These are phyloP conservation scores for Distichodus sexfasciatus DNA, from an alignment of 2,797 vertebrate species.

Conservation along the genomic window DNA sequence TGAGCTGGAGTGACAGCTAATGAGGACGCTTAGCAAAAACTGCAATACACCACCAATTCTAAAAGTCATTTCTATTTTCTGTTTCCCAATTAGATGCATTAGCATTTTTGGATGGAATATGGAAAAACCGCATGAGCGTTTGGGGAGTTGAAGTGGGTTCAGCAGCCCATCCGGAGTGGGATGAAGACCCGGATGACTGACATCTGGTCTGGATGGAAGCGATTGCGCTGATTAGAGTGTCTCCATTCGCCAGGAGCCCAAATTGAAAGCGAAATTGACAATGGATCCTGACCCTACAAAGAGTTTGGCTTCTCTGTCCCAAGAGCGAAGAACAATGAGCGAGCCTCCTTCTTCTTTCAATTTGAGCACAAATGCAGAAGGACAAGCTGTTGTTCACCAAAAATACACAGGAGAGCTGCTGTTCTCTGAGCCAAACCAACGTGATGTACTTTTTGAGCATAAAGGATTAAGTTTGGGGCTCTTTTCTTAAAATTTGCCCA, in stretches of 20 bases:
- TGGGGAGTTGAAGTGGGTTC: not conserved
- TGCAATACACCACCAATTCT: no score
- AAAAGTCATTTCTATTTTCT: no score
- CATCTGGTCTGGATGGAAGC: slow-evolving; percentile 52
- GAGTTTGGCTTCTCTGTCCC: not conserved
- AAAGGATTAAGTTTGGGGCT: no score
- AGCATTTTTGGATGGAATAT: no score
- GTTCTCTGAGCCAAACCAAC: no score
- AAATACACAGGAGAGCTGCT: slow-evolving; percentile 26
- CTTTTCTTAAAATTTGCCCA: no score
- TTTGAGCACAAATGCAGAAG: slow-evolving; percentile 54
- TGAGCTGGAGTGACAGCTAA: no score
- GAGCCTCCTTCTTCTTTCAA: slow-evolving; percentile 54
- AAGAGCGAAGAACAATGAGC: slow-evolving; percentile 32
- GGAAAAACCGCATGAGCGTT: not conserved
- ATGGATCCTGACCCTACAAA: slow-evolving; percentile 1
- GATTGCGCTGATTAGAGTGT: slow-evolving; percentile 70
- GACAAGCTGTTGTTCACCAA: slow-evolving; percentile 32
- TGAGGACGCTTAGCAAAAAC: no score
- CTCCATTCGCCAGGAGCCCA: slow-evolving; percentile 52
- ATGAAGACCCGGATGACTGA: slow-evolving; percentile 50
- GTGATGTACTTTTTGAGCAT: no score
- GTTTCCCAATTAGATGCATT: no score
- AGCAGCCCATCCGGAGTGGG: not conserved
- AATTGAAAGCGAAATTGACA: slow-evolving; percentile 59